Evolutionary conservation across 2,888 invertebrate species (phyloP), one percentile per base, ranked within the genome.

Genomic region (Polydrusus pterygomalis): DNA sequence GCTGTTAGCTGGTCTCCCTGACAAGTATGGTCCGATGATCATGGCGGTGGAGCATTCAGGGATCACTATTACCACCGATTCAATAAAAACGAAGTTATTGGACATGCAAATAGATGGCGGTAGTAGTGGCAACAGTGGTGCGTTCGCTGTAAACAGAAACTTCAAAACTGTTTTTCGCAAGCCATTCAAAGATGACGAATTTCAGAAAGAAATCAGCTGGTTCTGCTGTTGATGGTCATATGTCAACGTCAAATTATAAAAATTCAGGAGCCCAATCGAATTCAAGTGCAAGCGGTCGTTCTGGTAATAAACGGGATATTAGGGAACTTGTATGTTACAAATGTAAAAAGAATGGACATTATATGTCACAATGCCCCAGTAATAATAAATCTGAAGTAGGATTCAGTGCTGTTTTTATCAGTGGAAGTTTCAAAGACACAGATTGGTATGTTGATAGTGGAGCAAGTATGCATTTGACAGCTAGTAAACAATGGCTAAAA

Each of bases 381-480:
- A 70, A 65, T 15, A 54, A 25, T 25, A 25, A 25, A 25, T 25
- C 38, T 11, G 60, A 75, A n/a, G 56, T 30, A 71, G 70, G 47
- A 20, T 83, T 84, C 75, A 81, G 77, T 78, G 82, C 78, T 30
- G 81, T 81, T 65, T 80, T 80, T 74, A 65, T 79, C 18, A 82
- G 72, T 47, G 77, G 71, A 38, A 62, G 77, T 38, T 81, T 78
- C 67, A 73, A 80, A n/a, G 80, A 78, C 17, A 60, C 62, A n/a
- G 83, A 84, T 38, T 84, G 81, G 79, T 84, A 83, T 49, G 25
- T 83, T 0, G 83, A 84, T 62, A 78, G 79, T 9, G 83, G 83
- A 6, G 82, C 83, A n/a, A 82, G 81, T 64, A 54, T 74, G 47
- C 81, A 85, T 71, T 77, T 83, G 60, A 80, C 80, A 34, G 65